Percentiles rank a stretch among this genome's conserved stretches.
phyloP scores from a whole-genome alignment of 2,888 invertebrate species.

The Watsonalla cultraria region DNA sequence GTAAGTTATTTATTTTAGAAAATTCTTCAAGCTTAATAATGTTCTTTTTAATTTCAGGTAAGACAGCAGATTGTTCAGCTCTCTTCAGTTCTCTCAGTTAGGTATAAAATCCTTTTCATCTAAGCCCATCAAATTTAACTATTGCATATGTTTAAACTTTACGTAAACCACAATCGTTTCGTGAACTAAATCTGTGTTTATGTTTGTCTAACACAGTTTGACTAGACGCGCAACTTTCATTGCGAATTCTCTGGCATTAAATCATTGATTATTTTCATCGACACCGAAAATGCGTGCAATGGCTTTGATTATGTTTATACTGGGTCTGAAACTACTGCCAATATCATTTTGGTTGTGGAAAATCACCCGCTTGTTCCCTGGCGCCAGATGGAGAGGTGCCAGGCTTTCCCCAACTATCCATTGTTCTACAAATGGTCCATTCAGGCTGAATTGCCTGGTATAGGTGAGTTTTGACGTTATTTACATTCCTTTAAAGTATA shows the following conservation, averaged over 20 bases:
- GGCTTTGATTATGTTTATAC: slow-evolving; percentile 15
- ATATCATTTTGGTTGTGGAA: slow-evolving; percentile 47
- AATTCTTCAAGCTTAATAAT: too few species aligned
- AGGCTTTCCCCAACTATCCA: slow-evolving; percentile 29
- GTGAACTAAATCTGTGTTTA: neutral
- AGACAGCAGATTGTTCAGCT: neutral
- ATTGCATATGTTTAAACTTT: slow-evolving; percentile 5
- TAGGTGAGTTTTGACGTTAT: too few species aligned
- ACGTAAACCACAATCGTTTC: neutral
- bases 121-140: slow-evolving; percentile 4
- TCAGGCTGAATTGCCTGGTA: too few species aligned
- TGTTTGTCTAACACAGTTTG: neutral
- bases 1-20: too few species aligned
- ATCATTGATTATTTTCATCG: slow-evolving; percentile 18
- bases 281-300: slow-evolving; percentile 20
- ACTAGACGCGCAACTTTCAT: neutral
- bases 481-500: too few species aligned
- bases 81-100: neutral
- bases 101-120: neutral
- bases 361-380: slow-evolving; percentile 39
- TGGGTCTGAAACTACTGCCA: slow-evolving; percentile 26
- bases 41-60: neutral
- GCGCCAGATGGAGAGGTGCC: slow-evolving; percentile 64
- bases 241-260: slow-evolving; percentile 7
- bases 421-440: slow-evolving; percentile 10